These are phyloP conservation scores for Biston stratarius DNA, from an alignment of 2,888 invertebrate species.

Conservation along the genomic window DNA sequence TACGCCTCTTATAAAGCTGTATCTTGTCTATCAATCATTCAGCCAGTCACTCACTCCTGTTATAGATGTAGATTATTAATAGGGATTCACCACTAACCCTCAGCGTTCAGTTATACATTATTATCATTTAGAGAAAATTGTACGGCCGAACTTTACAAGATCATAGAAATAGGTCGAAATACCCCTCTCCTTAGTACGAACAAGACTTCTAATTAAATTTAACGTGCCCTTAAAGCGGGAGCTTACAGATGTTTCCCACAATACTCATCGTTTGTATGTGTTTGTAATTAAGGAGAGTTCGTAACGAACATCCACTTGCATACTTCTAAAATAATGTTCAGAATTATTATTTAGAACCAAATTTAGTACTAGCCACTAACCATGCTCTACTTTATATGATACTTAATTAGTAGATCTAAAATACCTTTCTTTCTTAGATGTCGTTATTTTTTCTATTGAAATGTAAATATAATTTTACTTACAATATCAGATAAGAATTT, in stretches of 20 bases:
- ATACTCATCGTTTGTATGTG: slow-evolving; percentile 39
- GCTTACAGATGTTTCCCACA: slow-evolving; percentile 42
- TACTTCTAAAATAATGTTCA: slow-evolving; percentile 11
- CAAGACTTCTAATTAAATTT: slow-evolving; percentile 51
- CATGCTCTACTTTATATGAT: no score
- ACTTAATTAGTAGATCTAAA: no score
- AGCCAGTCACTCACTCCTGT: no score
- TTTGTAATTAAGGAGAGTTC: slow-evolving; percentile 36
- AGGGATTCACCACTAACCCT: no score
- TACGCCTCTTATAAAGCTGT: no score
- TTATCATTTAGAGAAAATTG: no score
- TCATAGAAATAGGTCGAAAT: background rate
- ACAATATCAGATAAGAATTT: no score
- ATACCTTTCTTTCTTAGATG: background rate
- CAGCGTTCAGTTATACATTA: no score
- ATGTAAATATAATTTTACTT: no score
- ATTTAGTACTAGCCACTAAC: slow-evolving; percentile 3
- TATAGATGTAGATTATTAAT: no score
- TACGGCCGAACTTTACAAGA: no score
- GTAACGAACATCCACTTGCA: slow-evolving; percentile 24
- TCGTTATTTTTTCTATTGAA: background rate
- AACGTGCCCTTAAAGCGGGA: slow-evolving; percentile 29
- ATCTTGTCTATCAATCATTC: no score
- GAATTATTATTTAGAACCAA: background rate
- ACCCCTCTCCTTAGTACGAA: slow-evolving; percentile 14